Base-by-base conservation (phyloP, 1,140 invertebrate genomes). In the Leptinotarsa defecta region DNA sequence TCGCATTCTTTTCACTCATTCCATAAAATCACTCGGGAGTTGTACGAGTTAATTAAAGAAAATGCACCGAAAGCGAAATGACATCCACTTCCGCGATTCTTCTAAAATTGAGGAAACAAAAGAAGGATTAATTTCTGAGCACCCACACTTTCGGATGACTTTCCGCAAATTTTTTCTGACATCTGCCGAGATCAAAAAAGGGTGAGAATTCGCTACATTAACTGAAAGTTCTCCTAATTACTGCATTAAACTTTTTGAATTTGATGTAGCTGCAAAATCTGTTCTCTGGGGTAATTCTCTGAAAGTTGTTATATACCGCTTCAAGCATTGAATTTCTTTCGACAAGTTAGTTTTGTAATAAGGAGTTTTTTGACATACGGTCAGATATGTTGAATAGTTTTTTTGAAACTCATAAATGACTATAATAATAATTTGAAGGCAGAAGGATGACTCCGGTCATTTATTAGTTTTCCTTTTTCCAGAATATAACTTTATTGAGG, bases 201-300 rank as follows among this genome's bases (percentile, higher is more conserved):
- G 20, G 64, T 24, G 64, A 13, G 15, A 65, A 24, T 22, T 65
- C 13, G 64, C 64, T 22, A 65, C 20, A 65, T 65, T 65, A 65
- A 65, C 17, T 65, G 64, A 22, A 65, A 65, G 17, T 65, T 65
- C 64, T 65, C 17, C 8, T 65, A 65, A 65, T 65, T 65, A 65
- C 64, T 24, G 20, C 20, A 65, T 24, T 65, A 13, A 65, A 65
- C 64, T 65, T 65, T 65, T 65, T 65, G 20, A 24, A 34, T 65
- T 65, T 34, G 64, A 34, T 65, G 64, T 65, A 20, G 27, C 13
- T 24, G 20, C 64, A 65, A 24, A 65, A 0, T 65, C 20, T 22
- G 20, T 13, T 20, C 4, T 65, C 22, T 27, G 64, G 0, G 13
- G 13, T 34, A 24, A 65, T 65, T 27, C 15, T 13, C 4, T 65